Conservation (phyloP, 2,888 invertebrate genomes). For the Salpingus planirostris region DNA sequence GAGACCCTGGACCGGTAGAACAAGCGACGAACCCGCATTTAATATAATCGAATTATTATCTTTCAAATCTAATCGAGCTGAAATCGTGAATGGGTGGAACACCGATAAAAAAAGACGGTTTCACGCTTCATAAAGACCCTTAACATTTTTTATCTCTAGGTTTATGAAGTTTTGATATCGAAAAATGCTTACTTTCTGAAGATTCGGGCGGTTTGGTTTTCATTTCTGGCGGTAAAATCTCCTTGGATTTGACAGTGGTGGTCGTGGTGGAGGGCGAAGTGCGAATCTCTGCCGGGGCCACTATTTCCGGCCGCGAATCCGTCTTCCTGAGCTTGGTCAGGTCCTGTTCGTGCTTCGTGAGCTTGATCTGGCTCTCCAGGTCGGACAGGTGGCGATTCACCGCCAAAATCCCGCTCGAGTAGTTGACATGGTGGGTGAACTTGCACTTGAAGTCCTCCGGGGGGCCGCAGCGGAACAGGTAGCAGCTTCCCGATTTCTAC, state of each 20-base stretch:
- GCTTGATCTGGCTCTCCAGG: conserved; percentile 62
- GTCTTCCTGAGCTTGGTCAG: conserved; percentile 57
- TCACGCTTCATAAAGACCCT: no score
- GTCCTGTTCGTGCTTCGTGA: conserved; percentile 65
- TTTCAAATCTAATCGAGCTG: no score
- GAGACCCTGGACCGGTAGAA: no score
- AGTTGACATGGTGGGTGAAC: conserved; percentile 81
- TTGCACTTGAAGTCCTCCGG: conserved; percentile 88
- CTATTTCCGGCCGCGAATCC: no score
- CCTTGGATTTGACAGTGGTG: conserved; percentile 28
- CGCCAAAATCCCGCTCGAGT: conserved; percentile 77
- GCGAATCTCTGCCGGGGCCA: neutral
- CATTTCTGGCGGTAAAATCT: conserved; percentile 21
- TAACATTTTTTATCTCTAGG: no score
- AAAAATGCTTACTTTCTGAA: conserved; percentile 18
- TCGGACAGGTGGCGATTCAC: conserved; percentile 56
- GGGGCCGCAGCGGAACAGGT: conserved; percentile 84
- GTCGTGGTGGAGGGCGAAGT: conserved; percentile 4
- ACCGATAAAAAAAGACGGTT: no score
- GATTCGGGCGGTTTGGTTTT: conserved; percentile 18
- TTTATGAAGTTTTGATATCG: no score
- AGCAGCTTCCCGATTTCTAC: conserved; percentile 79
- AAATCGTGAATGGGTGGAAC: no score
- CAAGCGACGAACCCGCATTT: no score
- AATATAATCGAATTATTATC: no score